Conservation (phyloP, 1,140 invertebrate species). For the Drosophila leontia region DNA sequence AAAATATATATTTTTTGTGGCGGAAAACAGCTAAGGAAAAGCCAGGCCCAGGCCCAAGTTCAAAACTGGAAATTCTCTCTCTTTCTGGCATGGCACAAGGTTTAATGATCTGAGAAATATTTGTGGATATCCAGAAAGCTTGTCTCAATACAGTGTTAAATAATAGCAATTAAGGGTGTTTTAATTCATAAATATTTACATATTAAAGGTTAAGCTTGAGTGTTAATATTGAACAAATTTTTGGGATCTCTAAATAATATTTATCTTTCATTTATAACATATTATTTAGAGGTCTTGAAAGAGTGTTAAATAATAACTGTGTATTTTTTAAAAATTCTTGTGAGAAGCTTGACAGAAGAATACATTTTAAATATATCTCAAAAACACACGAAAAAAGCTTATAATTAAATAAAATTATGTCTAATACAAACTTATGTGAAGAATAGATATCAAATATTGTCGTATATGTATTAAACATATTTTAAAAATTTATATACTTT, state of each 20-base stretch:
- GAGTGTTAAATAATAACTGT: too few relatives aligned
- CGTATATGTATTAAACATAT: too few relatives aligned
- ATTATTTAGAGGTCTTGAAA: too few relatives aligned
- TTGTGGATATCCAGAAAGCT: background rate
- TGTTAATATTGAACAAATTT: background rate
- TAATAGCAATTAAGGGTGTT: background rate
- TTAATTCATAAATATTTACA: background rate
- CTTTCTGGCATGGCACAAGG: slow-evolving; percentile 11
- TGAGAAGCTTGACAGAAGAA: too few relatives aligned
- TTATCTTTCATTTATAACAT: too few relatives aligned
- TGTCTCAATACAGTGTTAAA: background rate
- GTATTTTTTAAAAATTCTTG: too few relatives aligned
- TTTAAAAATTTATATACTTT: background rate
- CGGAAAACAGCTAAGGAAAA: slow-evolving; percentile 24
- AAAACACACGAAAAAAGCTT: too few relatives aligned
- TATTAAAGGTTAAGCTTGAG: background rate
- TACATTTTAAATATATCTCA: too few relatives aligned
- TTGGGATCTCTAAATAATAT: background rate
- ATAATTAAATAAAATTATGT: too few relatives aligned
- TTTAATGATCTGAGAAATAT: slow-evolving; percentile 21
- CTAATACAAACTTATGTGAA: too few relatives aligned
- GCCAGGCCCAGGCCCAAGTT: slow-evolving; percentile 12
- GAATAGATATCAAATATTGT: background rate
- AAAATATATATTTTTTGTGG: background rate
- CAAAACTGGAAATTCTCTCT: slow-evolving; percentile 35